phyloP scores from a whole-genome alignment of 2,113 vertebrate species.

The Pontoporia blainvillei region DNA sequence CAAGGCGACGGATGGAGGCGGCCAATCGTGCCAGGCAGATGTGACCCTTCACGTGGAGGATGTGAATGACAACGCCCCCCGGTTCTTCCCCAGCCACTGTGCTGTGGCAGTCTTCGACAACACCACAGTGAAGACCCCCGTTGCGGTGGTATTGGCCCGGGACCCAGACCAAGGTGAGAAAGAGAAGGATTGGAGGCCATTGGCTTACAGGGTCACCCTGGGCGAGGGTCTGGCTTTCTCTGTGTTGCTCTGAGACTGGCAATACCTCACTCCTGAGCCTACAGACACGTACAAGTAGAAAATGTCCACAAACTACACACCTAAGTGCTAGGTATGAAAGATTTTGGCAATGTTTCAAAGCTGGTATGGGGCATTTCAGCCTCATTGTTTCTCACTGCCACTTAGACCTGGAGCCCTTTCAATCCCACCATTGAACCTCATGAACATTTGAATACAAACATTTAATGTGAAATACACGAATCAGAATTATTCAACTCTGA shows the following conservation, averaged over 20 bases:
- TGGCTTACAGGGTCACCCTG: background rate
- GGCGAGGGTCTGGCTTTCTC: background rate
- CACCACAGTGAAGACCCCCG: slow-evolving; percentile 91
- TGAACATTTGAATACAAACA: background rate
- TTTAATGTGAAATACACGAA: background rate
- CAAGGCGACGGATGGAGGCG: slow-evolving; percentile 94
- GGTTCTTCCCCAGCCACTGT: slow-evolving; percentile 91
- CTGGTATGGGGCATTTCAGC: background rate
- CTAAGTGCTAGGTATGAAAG: background rate
- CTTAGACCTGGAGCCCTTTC: background rate
- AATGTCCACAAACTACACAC: background rate
- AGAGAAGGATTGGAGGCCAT: background rate
- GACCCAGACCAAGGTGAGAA: slow-evolving; percentile 92
- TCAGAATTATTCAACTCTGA: background rate
- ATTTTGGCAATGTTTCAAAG: background rate
- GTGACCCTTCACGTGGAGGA: slow-evolving; percentile 87
- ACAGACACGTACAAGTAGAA: background rate
- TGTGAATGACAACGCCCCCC: slow-evolving; percentile 92
- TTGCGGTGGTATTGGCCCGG: slow-evolving; percentile 91
- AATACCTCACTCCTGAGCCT: background rate
- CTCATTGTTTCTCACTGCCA: background rate
- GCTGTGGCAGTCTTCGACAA: slow-evolving; percentile 94
- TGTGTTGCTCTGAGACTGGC: background rate
- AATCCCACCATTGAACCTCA: background rate
- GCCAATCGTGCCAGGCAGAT: slow-evolving; percentile 92